Conservation (phyloP, 1,140 invertebrate species). For the Pollicipes pollicipes region DNA sequence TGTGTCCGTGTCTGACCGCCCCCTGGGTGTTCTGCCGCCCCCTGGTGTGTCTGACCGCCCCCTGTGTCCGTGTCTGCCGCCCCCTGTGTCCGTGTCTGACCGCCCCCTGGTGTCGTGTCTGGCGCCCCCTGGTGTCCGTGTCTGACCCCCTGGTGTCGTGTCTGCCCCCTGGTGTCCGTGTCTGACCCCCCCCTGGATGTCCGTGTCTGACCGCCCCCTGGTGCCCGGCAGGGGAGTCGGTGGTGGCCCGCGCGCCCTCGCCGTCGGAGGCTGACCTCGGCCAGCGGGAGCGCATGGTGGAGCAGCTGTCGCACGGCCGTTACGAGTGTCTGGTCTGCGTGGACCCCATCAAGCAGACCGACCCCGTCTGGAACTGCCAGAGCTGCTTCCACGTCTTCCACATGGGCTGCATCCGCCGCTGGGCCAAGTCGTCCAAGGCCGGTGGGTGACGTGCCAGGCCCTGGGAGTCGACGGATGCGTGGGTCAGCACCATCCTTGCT, state of each 20-base stretch:
- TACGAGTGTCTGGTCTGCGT: conserved; percentile 89
- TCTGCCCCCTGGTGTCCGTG: no score
- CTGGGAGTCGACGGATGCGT: no score
- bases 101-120: not conserved
- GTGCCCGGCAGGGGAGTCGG: no score
- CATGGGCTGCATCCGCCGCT: conserved; percentile 71
- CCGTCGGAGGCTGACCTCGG: conserved; percentile 29
- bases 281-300: conserved; percentile 58
- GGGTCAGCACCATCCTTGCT: no score
- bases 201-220: not conserved
- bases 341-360: conserved; percentile 53
- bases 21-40: not conserved
- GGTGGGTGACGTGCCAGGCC: conserved; percentile 32
- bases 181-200: not conserved
- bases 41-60: not conserved
- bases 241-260: not conserved
- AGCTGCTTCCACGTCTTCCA: conserved; percentile 85
- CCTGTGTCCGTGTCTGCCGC: not conserved
- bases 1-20: no score
- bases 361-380: conserved; percentile 71
- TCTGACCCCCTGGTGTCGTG: not conserved
- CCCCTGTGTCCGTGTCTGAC: not conserved
- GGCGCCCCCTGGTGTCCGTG: no score
- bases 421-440: conserved; percentile 62
- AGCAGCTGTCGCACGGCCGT: conserved; percentile 52